Evolutionary conservation across 2,797 vertebrate species (phyloP).

Genomic region (Epinephelus awoara): DNA sequence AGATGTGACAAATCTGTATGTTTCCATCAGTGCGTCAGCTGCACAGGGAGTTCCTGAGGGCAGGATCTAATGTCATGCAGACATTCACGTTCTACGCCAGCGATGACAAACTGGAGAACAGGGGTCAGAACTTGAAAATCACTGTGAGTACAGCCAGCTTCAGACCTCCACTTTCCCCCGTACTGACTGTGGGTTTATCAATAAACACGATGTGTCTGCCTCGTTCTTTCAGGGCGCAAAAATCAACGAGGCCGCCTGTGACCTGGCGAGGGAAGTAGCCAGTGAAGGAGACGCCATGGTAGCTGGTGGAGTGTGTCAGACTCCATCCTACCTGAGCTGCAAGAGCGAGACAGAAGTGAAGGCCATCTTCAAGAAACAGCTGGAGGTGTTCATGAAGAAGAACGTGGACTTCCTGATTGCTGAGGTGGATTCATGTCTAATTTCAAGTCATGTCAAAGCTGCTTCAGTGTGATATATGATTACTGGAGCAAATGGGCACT

Average conservation of each 20-base stretch:
- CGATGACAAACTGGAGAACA: conserved; percentile 97
- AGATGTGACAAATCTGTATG: conserved; percentile 7
- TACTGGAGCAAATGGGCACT: background rate
- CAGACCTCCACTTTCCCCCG: background rate
- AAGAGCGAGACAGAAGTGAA: conserved; percentile 91
- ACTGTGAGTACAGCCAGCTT: conserved; percentile 63
- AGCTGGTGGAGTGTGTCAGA: conserved; percentile 92
- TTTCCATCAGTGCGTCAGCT: conserved; percentile 91
- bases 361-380: conserved; percentile 88
- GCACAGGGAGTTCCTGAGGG: conserved; percentile 95
- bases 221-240: conserved; percentile 81
- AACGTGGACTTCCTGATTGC: conserved; percentile 93
- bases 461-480: background rate
- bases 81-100: conserved; percentile 98
- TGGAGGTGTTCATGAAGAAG: conserved; percentile 91
- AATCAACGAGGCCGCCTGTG: conserved; percentile 93
- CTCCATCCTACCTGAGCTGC: conserved; percentile 93
- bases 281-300: conserved; percentile 91
- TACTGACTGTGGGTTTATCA: background rate
- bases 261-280: conserved; percentile 91
- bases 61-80: conserved; percentile 95
- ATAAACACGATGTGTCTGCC: background rate
- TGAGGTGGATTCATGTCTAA: conserved; percentile 83
- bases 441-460: background rate
- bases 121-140: conserved; percentile 87